Evolutionary conservation across 2,113 vertebrate genomes (phyloP).

Genomic region (Cebus imitator): DNA sequence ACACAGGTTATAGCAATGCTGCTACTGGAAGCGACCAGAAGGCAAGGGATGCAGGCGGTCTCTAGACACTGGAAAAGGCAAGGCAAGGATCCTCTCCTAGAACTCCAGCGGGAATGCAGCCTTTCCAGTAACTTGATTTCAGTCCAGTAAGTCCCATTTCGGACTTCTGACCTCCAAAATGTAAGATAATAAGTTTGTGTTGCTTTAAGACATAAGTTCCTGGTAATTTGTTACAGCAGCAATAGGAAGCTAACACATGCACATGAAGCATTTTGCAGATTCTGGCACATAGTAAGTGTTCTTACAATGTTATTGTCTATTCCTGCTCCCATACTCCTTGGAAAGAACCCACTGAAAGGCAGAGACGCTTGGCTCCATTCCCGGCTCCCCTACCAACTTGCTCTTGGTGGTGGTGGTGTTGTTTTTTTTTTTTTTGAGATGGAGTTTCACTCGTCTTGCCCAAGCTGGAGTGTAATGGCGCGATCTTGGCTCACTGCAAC

Average conservation of each 20-base stretch:
- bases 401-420: too few species aligned
- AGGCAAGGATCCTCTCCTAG: neutral
- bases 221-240: neutral
- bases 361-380: too few species aligned
- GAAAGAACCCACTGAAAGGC: too few species aligned
- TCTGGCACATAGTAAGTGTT: neutral
- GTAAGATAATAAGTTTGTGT: neutral
- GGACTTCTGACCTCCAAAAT: neutral
- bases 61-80: neutral
- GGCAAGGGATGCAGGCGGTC: neutral
- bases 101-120: neutral
- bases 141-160: neutral
- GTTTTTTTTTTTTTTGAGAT: too few species aligned
- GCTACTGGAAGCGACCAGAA: neutral
- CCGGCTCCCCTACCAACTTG: too few species aligned
- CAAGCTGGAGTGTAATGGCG: too few species aligned
- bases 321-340: neutral
- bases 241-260: neutral
- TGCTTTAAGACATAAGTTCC: neutral
- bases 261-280: neutral
- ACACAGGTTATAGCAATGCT: neutral
- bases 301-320: neutral
- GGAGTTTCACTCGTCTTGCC: too few species aligned
- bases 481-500: too few species aligned
- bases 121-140: neutral